Evolutionary conservation across 2,797 vertebrate genomes (phyloP).

Genomic region (Vespertilio murinus): DNA sequence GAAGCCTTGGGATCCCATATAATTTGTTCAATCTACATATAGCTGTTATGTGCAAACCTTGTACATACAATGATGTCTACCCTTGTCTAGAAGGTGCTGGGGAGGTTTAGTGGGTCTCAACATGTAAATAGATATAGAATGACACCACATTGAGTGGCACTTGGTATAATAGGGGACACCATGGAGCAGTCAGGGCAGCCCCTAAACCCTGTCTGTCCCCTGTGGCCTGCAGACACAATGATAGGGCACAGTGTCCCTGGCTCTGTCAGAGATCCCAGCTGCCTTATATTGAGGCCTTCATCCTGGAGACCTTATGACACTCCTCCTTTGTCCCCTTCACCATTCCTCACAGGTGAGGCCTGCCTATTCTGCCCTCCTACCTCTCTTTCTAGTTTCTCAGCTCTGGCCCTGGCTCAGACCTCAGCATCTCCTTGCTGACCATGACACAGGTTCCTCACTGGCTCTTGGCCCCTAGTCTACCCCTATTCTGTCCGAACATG

Average conservation of each 20-base stretch:
- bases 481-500: neutral
- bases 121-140: neutral
- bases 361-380: too few species aligned
- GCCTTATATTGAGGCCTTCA: slow-evolving; percentile 90
- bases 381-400: neutral
- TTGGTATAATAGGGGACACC: neutral
- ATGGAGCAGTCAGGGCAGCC: neutral
- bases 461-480: neutral
- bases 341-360: slow-evolving; percentile 91
- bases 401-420: neutral
- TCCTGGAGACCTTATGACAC: slow-evolving; percentile 91
- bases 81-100: neutral
- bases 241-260: slow-evolving; percentile 84
- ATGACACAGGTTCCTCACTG: neutral
- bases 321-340: slow-evolving; percentile 93
- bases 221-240: slow-evolving; percentile 82
- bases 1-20: neutral
- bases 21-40: neutral
- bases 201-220: neutral
- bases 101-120: neutral
- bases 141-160: neutral
- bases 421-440: neutral
- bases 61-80: too few species aligned
- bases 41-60: neutral
- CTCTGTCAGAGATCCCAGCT: slow-evolving; percentile 86